Evolutionary conservation across 2,888 invertebrate genomes (phyloP).

Genomic region (Phasia obesa): DNA sequence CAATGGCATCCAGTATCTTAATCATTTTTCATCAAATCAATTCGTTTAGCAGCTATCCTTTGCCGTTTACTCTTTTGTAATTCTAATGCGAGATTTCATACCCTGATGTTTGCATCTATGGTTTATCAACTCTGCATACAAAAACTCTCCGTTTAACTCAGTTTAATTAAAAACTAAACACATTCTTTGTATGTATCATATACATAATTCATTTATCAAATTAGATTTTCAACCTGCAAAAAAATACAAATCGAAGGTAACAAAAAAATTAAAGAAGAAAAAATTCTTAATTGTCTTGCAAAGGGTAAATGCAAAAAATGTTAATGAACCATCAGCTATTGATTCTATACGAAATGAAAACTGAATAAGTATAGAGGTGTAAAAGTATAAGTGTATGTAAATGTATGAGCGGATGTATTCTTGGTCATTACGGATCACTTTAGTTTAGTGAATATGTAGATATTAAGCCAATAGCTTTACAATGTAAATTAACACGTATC

Average conservation of each 20-base stretch:
- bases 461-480: constrained; percentile 63
- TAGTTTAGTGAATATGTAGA: constrained; percentile 51
- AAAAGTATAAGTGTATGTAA: not conserved
- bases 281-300: constrained; percentile 34
- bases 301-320: constrained; percentile 48
- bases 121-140: not conserved
- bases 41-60: no score
- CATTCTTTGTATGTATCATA: not conserved
- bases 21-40: no score
- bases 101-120: not conserved
- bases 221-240: constrained; percentile 2
- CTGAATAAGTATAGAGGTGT: not conserved
- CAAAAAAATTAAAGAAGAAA: not conserved
- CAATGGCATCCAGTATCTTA: no score
- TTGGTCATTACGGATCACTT: constrained; percentile 51
- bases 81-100: not conserved
- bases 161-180: not conserved
- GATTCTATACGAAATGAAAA: constrained; percentile 23
- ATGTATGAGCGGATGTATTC: not conserved
- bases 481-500: constrained; percentile 67
- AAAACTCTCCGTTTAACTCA: not conserved
- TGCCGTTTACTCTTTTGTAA: not conserved
- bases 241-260: not conserved
- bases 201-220: not conserved
- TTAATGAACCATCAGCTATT: constrained; percentile 54